phyloP scores from a whole-genome alignment of 1,140 invertebrate species.

The Scaptomyza montana region DNA sequence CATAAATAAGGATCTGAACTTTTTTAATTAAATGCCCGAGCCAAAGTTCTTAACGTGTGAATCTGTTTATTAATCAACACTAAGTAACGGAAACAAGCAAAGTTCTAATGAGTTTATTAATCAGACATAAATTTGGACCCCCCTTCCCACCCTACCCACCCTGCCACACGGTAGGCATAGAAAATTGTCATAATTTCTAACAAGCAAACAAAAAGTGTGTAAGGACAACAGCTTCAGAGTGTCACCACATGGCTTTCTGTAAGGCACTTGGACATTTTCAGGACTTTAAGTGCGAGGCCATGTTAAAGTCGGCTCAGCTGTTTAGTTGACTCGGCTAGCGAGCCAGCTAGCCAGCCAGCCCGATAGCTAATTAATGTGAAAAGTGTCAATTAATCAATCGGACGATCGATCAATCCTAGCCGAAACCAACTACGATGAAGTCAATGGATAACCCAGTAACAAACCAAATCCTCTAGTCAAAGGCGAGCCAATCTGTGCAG shows the following conservation, averaged over 20 bases:
- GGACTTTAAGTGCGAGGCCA: slow-evolving; percentile 39
- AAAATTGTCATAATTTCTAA: slow-evolving; percentile 71
- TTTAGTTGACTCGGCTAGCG: slow-evolving; percentile 18
- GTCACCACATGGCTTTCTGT: slow-evolving; percentile 17
- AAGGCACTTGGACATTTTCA: slow-evolving; percentile 24
- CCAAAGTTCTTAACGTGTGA: slow-evolving; percentile 40
- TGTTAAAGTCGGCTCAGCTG: background rate
- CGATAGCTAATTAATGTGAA: slow-evolving; percentile 74
- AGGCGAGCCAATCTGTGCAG: slow-evolving; percentile 21
- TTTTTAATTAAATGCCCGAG: slow-evolving; percentile 70
- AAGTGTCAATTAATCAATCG: slow-evolving; percentile 82
- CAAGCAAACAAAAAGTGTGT: slow-evolving; percentile 24
- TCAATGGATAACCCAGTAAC: slow-evolving; percentile 49
- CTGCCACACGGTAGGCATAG: background rate
- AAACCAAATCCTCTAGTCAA: slow-evolving; percentile 38
- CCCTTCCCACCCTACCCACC: slow-evolving; percentile 17
- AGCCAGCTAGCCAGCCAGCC: slow-evolving; percentile 36
- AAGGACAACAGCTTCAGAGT: slow-evolving; percentile 1
- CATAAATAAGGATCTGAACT: slow-evolving; percentile 43
- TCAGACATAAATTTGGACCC: slow-evolving; percentile 62
- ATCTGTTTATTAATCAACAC: slow-evolving; percentile 49
- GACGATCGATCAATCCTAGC: slow-evolving; percentile 70
- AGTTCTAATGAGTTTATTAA: slow-evolving; percentile 81
- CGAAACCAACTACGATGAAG: slow-evolving; percentile 19
- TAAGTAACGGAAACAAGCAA: slow-evolving; percentile 51